phyloP scores from a whole-genome alignment of 2,888 invertebrate genomes.

The Cephus pulcher region DNA sequence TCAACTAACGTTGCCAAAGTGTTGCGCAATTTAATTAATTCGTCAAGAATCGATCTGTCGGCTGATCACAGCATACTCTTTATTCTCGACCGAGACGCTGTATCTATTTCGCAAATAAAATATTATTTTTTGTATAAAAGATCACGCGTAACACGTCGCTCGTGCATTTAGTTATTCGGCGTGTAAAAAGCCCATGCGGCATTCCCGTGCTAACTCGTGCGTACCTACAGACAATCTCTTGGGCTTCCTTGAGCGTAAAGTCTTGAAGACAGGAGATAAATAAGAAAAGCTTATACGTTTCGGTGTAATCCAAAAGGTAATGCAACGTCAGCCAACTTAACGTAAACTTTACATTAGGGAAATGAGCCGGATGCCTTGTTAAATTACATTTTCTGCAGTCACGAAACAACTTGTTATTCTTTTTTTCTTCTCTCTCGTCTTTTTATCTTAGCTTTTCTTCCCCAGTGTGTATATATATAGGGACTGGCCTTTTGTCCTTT shows the following conservation, averaged over 20 bases:
- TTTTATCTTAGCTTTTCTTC: background rate
- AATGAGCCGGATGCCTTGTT: slow-evolving; percentile 34
- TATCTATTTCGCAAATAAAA: background rate
- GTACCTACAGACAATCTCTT: background rate
- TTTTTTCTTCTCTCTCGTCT: slow-evolving; percentile 12
- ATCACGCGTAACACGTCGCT: background rate
- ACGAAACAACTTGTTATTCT: slow-evolving; percentile 7
- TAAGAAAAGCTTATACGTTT: background rate
- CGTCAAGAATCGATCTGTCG: background rate
- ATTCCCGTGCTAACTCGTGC: background rate
- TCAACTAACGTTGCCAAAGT: too few species aligned
- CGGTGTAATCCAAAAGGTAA: slow-evolving; percentile 6
- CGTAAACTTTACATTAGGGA: slow-evolving; percentile 41
- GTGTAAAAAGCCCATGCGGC: background rate
- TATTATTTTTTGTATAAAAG: background rate
- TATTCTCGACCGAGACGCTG: background rate
- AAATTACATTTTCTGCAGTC: slow-evolving; percentile 35
- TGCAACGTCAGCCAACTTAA: slow-evolving; percentile 6
- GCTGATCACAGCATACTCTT: background rate
- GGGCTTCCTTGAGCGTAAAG: background rate
- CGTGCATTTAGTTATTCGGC: background rate
- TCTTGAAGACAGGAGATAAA: background rate
- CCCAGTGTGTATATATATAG: too few species aligned
- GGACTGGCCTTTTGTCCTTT: background rate
- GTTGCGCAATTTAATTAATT: too few species aligned